Base-by-base conservation (phyloP, 2,888 invertebrate species). In the Heliconius aoede region DNA sequence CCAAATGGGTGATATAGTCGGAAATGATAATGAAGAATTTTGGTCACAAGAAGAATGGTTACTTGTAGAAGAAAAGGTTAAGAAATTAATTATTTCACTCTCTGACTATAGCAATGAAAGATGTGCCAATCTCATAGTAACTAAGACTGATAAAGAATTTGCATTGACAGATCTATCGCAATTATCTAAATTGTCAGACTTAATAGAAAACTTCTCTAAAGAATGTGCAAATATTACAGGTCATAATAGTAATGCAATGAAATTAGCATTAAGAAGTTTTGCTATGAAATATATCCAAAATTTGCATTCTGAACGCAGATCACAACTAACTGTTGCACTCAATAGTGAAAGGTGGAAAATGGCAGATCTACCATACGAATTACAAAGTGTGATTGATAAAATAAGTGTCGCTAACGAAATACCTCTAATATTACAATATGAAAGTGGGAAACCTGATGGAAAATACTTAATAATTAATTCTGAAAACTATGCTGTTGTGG, bases 271-370 rank as follows among this genome's bases (percentile, higher is more conserved):
- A 79, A 97, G 98, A 90, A 97, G 96, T 79, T 97, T 98, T 95
- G 98, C 98, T 0, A 97, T 97, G 86, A 97, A 97, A 86, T 99
- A 98, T 91, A 97, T 99, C 73, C 97, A 97, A 86, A 96, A 97
- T 85, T 98, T 99, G 89, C 99, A 99, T 90, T 95, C 96, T 61
- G 98, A 98, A 85, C 95, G 98, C 67, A 97, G 98, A 90, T 96
- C 96, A 73, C 98, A 98, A 90, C 92, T 99, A 74, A 97, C 97
- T 62, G 90, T 97, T 79, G 95, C 98, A 58, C 94, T 99, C 65
- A 99, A 99, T 87, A 96, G 96, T 80, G 99, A 99, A 90, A 95
- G 97, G 78, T 99, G 99, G 99, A 98, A 97, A 86, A 96, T 97
- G 83, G 97, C 98, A 7, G 98, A 99, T 85, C 98, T 99, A 72